These are phyloP conservation scores for Heliconius erato DNA, from an alignment of 2,888 invertebrate species.

Conservation along the genomic window DNA sequence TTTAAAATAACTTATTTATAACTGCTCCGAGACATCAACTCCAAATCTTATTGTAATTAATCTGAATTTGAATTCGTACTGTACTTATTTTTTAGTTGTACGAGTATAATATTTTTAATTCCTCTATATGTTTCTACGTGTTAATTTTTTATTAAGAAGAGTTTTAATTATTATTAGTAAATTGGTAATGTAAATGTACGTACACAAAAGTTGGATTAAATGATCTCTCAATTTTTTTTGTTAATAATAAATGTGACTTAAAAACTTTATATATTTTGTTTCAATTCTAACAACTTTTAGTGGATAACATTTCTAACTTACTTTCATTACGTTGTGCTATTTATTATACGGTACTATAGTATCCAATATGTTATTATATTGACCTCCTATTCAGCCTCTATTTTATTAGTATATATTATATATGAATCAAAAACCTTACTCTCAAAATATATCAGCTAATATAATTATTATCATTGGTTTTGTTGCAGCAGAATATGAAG, in stretches of 20 bases:
- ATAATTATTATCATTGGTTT: background rate
- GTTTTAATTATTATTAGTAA: background rate
- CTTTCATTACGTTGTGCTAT: too few species aligned
- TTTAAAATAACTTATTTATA: too few species aligned
- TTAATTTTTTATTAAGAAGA: background rate
- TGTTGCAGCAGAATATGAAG: constrained; percentile 35
- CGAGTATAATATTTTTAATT: too few species aligned
- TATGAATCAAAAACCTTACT: background rate
- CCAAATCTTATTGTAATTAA: too few species aligned
- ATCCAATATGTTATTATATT: background rate
- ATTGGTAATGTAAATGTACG: background rate
- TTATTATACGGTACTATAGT: background rate
- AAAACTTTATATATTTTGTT: background rate
- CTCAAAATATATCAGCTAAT: background rate
- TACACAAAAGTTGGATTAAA: background rate
- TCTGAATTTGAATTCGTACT: too few species aligned
- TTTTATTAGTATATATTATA: background rate
- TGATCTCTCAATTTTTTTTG: background rate
- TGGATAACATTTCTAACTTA: too few species aligned
- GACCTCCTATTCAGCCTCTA: background rate
- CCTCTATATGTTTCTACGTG: too few species aligned
- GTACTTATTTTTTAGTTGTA: too few species aligned
- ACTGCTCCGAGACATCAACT: too few species aligned
- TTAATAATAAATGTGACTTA: background rate
- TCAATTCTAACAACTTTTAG: background rate